Evolutionary conservation across 2,113 vertebrate genomes (phyloP).

Genomic region (Pitta sordida): DNA sequence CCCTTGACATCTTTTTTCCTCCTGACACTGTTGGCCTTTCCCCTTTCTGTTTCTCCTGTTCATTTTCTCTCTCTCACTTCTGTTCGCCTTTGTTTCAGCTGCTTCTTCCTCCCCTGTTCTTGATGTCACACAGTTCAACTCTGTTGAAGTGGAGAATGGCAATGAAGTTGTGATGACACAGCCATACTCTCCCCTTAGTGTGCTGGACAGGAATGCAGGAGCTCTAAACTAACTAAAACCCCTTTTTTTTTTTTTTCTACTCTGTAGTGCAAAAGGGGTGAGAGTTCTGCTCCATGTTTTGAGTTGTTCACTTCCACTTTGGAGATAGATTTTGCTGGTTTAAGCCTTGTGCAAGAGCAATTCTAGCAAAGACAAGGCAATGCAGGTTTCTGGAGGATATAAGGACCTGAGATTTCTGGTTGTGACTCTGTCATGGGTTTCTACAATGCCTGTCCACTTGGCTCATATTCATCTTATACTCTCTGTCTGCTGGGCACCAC

Average conservation of each 20-base stretch:
- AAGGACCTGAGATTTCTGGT: not conserved
- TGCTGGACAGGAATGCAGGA: not conserved
- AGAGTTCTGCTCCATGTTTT: not conserved
- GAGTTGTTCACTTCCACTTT: not conserved
- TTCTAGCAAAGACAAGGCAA: not conserved
- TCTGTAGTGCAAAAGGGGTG: not conserved
- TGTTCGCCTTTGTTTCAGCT: not conserved
- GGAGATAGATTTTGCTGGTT: not conserved
- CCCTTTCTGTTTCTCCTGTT: not conserved
- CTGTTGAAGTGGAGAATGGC: not conserved
- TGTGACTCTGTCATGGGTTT: not conserved
- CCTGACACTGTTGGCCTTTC: not conserved
- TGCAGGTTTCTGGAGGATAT: not conserved
- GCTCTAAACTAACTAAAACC: not conserved
- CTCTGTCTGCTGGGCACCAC: not conserved
- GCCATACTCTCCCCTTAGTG: not conserved
- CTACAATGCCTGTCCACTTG: not conserved
- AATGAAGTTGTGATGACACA: not conserved
- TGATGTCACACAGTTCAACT: not conserved
- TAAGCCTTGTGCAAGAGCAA: not conserved
- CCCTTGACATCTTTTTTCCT: not conserved
- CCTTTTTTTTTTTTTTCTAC: not conserved
- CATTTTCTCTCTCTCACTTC: not conserved
- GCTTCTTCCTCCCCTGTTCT: not conserved
- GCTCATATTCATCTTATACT: not conserved